Percentiles rank a stretch among this genome's conserved stretches.
These are phyloP conservation scores for Vanacampus margaritifer DNA, from an alignment of 2,113 vertebrate genomes.

Conservation along the genomic window DNA sequence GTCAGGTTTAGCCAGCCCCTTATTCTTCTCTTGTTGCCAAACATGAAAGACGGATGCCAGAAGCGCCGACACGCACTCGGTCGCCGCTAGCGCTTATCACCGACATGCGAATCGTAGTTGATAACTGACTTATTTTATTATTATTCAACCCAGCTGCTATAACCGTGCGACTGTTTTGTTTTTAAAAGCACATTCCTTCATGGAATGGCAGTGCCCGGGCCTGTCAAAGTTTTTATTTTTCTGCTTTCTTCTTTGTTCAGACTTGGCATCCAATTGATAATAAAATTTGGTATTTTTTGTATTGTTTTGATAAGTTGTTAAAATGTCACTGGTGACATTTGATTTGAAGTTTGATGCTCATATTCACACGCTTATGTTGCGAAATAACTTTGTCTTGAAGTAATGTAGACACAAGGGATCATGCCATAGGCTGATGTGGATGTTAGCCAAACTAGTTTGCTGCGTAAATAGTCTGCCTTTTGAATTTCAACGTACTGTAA, in stretches of 20 bases:
- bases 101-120: constrained; percentile 2
- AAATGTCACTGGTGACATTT: neutral
- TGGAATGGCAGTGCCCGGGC: constrained; percentile 33
- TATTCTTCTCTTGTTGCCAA: constrained; percentile 9
- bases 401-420: neutral
- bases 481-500: too few relatives aligned
- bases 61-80: neutral
- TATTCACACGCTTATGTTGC: neutral
- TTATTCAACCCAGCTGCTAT: constrained; percentile 7
- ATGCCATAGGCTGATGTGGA: neutral
- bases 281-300: neutral
- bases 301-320: neutral
- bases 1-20: constrained; percentile 16
- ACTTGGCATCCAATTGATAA: neutral
- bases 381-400: neutral
- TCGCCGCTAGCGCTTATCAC: constrained; percentile 1
- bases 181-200: constrained; percentile 34
- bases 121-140: neutral
- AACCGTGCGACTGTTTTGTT: constrained; percentile 3
- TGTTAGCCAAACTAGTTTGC: too few relatives aligned
- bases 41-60: constrained; percentile 16
- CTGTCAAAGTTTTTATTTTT: constrained; percentile 22
- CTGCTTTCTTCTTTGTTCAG: constrained; percentile 10
- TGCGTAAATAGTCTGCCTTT: neutral
- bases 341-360: neutral